Evolutionary conservation across 2,888 invertebrate species (phyloP).

Genomic region (Leptopterna dolabrata): DNA sequence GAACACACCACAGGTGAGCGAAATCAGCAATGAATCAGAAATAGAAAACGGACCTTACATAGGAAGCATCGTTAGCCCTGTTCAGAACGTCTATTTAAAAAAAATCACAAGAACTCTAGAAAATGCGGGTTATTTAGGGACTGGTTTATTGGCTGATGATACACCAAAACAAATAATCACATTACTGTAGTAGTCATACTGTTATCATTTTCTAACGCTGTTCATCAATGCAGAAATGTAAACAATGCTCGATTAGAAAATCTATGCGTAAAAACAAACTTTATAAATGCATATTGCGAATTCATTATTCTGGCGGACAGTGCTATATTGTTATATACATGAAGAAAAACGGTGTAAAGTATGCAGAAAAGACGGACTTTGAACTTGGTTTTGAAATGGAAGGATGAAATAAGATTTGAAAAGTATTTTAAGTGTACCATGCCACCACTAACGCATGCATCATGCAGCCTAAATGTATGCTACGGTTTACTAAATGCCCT

Average conservation of each 20-base stretch:
- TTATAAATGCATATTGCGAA: background rate
- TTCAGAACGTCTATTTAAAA: too few relatives aligned
- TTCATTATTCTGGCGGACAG: background rate
- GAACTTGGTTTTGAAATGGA: background rate
- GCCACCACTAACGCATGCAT: constrained; percentile 50
- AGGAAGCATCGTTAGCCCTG: too few relatives aligned
- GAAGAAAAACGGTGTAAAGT: background rate
- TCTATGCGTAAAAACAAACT: background rate
- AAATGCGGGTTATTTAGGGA: too few relatives aligned
- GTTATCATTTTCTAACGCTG: background rate
- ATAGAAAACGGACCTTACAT: too few relatives aligned
- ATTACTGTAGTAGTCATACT: background rate
- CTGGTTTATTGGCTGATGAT: background rate
- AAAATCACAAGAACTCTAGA: too few relatives aligned
- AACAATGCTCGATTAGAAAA: background rate
- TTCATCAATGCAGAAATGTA: background rate
- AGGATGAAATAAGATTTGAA: constrained; percentile 43
- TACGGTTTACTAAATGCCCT: constrained; percentile 25
- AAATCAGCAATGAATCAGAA: too few relatives aligned
- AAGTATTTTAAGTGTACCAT: constrained; percentile 39
- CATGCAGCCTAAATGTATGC: constrained; percentile 48
- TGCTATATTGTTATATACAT: background rate
- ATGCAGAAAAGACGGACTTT: background rate
- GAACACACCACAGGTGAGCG: too few relatives aligned
- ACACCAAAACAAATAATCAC: background rate